These are phyloP conservation scores for Mythimna pallens DNA, from an alignment of 2,888 invertebrate genomes.

Conservation along the genomic window DNA sequence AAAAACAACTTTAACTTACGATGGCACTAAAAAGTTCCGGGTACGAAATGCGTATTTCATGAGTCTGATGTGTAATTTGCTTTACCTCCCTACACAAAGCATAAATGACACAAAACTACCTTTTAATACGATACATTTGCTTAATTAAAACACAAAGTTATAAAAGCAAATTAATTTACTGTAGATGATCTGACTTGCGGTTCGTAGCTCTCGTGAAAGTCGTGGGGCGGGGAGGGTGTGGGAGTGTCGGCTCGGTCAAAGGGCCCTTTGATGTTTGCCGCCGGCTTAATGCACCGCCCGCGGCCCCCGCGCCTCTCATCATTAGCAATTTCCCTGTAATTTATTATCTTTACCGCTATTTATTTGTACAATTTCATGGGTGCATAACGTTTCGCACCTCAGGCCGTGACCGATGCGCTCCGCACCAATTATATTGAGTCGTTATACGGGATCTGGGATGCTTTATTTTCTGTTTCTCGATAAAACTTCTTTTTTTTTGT, in stretches of 20 bases:
- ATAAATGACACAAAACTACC: constrained; percentile 7
- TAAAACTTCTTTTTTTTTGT: neutral
- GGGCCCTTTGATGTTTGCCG: constrained; percentile 90
- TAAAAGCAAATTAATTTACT: constrained; percentile 64
- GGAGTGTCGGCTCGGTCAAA: constrained; percentile 90
- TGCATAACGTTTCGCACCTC: constrained; percentile 76
- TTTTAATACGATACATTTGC: constrained; percentile 46
- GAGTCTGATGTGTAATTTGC: neutral
- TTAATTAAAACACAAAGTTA: constrained; percentile 60
- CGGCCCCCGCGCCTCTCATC: constrained; percentile 88
- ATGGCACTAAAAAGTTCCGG: neutral
- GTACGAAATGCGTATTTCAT: neutral
- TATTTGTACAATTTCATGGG: constrained; percentile 88
- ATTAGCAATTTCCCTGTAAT: constrained; percentile 91
- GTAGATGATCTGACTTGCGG: constrained; percentile 64
- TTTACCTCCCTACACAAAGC: neutral
- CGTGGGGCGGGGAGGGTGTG: constrained; percentile 80
- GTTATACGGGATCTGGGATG: neutral
- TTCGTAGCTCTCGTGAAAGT: constrained; percentile 68
- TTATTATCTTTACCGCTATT: constrained; percentile 90
- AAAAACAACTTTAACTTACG: neutral
- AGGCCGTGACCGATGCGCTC: constrained; percentile 53
- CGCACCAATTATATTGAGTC: constrained; percentile 53
- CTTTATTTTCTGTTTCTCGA: neutral
- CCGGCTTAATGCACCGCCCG: constrained; percentile 90